Base-by-base conservation (phyloP, 2,113 vertebrate genomes). In the Ptyas mucosa region DNA sequence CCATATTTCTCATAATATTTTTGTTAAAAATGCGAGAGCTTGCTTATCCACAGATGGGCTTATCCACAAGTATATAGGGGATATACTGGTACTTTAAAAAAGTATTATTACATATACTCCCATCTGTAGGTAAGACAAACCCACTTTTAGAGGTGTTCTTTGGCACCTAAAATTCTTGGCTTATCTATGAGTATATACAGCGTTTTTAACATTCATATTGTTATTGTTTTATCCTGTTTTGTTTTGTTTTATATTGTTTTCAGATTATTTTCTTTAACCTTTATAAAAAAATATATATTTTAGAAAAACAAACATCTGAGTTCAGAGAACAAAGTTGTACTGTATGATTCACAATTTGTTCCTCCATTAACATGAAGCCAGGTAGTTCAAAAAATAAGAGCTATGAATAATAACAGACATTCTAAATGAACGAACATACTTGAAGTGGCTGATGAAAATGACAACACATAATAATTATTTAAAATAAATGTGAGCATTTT, bases 391-490 rank as follows among this genome's bases (percentile, higher is more conserved):
- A 81, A 85, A 81, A 51, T 7, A 91, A 8, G 24, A 75, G 69
- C 94, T 89, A 39, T 86, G 46, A 90, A 52, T 5, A 90, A 54
- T 5, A 57, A 2, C 92, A 90, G 10, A 34, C 89, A 51, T 94
- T 29, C 61, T 93, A 96, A 95, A 93, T 57, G 51, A 89, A 52
- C 88, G 58, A 89, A 94, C 95, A 18, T 85, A 86, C 52, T 88
- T 20, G 87, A 95, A 95, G 18, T 21, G 87, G 8, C 21, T 6
- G 12, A 93, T 92, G 49, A 94, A 96, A 95, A 86, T 0, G 6
- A 90, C 93, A 87, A 89, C 92, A 96, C 21, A 7, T 85, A 93
- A 97, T 94, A 89, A n/a, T 1, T 89, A 85, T 34, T 88, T 89
- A 64, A 26, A 58, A 85, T 52, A 92, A 90, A 94, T 61, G 5